Evolutionary conservation across 2,888 invertebrate genomes (phyloP).

Genomic region (Hylaea fasciaria): DNA sequence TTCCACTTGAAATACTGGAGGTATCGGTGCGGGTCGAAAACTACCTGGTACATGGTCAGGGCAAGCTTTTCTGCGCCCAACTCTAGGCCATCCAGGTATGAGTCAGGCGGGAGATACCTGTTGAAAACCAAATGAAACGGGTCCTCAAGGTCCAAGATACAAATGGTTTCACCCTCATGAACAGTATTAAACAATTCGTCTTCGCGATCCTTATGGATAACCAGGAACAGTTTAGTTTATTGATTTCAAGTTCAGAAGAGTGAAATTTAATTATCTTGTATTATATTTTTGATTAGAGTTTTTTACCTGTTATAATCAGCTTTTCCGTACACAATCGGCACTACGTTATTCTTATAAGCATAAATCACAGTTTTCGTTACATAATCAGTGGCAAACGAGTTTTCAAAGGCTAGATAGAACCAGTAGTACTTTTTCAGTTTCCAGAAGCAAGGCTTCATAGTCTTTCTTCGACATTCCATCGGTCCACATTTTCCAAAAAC

Average conservation of each 20-base stretch:
- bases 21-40: slow-evolving; percentile 53
- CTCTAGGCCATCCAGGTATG: slow-evolving; percentile 58
- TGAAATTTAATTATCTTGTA: too few relatives aligned
- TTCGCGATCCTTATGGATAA: too few relatives aligned
- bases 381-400: slow-evolving; percentile 86
- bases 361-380: slow-evolving; percentile 79
- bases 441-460: slow-evolving; percentile 65
- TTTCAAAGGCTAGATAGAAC: slow-evolving; percentile 90
- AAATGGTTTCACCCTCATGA: background rate
- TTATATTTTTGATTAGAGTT: too few relatives aligned
- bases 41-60: slow-evolving; percentile 53
- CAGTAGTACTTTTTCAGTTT: slow-evolving; percentile 85
- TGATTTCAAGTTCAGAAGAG: too few relatives aligned
- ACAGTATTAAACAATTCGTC: background rate
- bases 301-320: slow-evolving; percentile 82
- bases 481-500: slow-evolving; percentile 82
- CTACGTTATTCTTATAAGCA: slow-evolving; percentile 83
- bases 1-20: slow-evolving; percentile 67
- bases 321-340: slow-evolving; percentile 88
- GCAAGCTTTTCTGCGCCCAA: slow-evolving; percentile 55
- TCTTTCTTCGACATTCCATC: slow-evolving; percentile 57
- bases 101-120: slow-evolving; percentile 49
- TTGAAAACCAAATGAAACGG: background rate
- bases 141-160: background rate
- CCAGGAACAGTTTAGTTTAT: too few relatives aligned